Evolutionary conservation across 1,140 invertebrate genomes (phyloP).

Genomic region (Colletes latitarsis): DNA sequence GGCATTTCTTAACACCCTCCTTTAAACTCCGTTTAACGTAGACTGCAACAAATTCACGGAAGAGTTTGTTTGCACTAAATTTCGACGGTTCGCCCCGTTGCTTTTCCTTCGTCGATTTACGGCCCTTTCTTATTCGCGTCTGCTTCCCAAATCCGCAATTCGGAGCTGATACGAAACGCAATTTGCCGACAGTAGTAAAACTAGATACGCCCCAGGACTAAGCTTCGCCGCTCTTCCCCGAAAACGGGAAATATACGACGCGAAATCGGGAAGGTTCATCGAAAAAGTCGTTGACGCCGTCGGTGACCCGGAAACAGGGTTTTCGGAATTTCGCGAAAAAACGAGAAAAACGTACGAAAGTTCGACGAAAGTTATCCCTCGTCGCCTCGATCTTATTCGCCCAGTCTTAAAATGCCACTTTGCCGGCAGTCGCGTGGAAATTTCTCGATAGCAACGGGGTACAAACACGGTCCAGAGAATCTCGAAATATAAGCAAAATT

Average conservation of each 20-base stretch:
- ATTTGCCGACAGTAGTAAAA: conserved; percentile 32
- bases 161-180: conserved; percentile 40
- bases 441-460: not conserved
- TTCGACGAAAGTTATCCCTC: not conserved
- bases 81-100: not conserved
- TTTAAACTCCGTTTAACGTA: conserved; percentile 3
- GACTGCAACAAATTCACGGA: not conserved
- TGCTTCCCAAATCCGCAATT: conserved; percentile 42
- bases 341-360: not conserved
- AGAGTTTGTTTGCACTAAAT: not conserved
- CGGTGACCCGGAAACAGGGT: conserved; percentile 39
- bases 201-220: conserved; percentile 9
- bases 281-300: conserved; percentile 26
- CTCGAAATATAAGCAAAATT: no score
- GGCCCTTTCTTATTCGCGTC: not conserved
- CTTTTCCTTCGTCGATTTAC: not conserved
- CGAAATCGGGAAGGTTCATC: conserved; percentile 14
- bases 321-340: conserved; percentile 38
- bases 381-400: not conserved
- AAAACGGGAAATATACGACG: conserved; percentile 33
- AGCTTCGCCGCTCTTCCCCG: conserved; percentile 6
- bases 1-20: no score
- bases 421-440: not conserved
- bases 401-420: conserved; percentile 1
- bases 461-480: not conserved